Base-by-base conservation (phyloP, 2,888 invertebrate species). In the Cheilosia vernalis region DNA sequence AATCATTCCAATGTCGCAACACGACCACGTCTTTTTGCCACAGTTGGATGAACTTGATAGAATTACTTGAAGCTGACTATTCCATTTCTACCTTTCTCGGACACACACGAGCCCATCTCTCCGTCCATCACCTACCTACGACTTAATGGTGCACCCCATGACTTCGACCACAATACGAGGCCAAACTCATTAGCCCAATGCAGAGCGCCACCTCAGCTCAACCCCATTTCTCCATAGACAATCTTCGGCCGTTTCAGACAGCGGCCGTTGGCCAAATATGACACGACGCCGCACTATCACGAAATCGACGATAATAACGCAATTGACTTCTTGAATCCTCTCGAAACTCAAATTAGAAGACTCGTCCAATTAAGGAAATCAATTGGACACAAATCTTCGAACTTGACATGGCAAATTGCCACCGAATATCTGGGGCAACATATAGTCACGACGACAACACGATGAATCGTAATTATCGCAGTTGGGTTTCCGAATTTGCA, bases 401-500 rank as follows among this genome's bases (percentile, higher is more conserved):
- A 78, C 61, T 47, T 72, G 56, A 40, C 67, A 64, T 79, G 72
- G 72, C 79, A 72, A 72, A 60, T 77, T 77, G 60, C 70, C 78
- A 72, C 40, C 42, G 42, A 56, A 72, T 77, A 55, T 37, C 53
- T 30, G 21, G 69, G 69, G 19, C 51, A 53, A n/a, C 63, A 6
- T 27, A n/a, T n/a, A 30, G 53, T 55, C 80, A 70, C 49, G 40
- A 60, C 37, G 10, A 60, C 24, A 81, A 81, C 81, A 81, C 76
- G 81, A 85, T 85, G 85, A 85, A 85, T 85, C 81, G 72, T 81
- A 85, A 85, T 85, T 85, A 85, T 81, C 85, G 67, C 85, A 58
- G 81, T 77, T 76, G 81, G 81, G 72, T 44, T 61, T 76, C 30
- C 60, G 56, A 33, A 66, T 49, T 51, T 66, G 40, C 17, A 74